Conservation (phyloP, 2,888 invertebrate species). For the Mythimna lalbum region DNA sequence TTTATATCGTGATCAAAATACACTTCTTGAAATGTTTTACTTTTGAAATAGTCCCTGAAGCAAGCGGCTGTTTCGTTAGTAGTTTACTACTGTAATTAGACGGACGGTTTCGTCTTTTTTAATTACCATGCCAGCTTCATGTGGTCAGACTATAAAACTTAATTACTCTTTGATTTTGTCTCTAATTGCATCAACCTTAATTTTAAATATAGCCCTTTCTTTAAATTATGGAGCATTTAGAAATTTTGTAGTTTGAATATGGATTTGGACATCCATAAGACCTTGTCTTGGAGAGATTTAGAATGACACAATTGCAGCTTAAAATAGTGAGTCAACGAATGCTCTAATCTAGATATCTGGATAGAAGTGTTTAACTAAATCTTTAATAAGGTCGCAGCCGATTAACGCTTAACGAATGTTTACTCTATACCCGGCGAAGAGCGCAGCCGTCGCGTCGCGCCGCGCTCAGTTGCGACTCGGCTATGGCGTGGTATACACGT, state of each 20-base stretch:
- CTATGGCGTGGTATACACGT: conserved; percentile 73
- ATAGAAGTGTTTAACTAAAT: conserved; percentile 56
- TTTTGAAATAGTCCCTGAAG: conserved; percentile 16
- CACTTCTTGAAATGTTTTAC: neutral
- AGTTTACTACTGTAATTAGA: conserved; percentile 30
- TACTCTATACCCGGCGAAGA: conserved; percentile 59
- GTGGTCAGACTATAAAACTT: conserved; percentile 50
- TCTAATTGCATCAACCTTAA: conserved; percentile 31
- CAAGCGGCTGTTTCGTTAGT: conserved; percentile 14
- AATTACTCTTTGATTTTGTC: conserved; percentile 43
- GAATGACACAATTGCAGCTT: conserved; percentile 44
- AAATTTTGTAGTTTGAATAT: neutral
- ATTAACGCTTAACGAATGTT: conserved; percentile 68
- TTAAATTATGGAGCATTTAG: conserved; percentile 5
- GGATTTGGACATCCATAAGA: conserved; percentile 9
- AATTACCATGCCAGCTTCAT: conserved; percentile 53
- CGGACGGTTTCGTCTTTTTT: conserved; percentile 37
- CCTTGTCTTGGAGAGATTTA: conserved; percentile 22
- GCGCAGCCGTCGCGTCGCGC: conserved; percentile 64
- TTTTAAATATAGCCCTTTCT: conserved; percentile 27
- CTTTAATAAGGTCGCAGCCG: conserved; percentile 62
- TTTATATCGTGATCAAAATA: neutral
- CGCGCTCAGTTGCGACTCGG: conserved; percentile 73
- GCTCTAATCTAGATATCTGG: conserved; percentile 53
- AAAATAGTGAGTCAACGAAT: conserved; percentile 42